Conservation (phyloP, 2,888 invertebrate genomes). For the Macrosiphum euphorbiae region DNA sequence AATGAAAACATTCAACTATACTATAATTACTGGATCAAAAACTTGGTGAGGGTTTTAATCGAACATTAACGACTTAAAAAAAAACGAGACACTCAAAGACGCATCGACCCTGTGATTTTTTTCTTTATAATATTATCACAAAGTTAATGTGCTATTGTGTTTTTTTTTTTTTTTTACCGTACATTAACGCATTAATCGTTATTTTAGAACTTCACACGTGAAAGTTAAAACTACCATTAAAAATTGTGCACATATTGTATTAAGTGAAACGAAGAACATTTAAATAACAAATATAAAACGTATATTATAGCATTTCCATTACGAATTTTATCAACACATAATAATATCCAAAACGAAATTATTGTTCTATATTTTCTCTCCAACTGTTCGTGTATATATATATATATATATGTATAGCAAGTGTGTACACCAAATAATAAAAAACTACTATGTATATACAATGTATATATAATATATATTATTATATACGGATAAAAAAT, state of each 20-base stretch:
- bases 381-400: not conserved
- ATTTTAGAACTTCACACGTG: not conserved
- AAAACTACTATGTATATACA: not conserved
- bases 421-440: not conserved
- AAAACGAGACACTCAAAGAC: not conserved
- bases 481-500: not conserved
- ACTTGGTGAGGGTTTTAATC: constrained; percentile 15
- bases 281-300: not conserved
- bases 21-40: constrained; percentile 37
- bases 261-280: not conserved
- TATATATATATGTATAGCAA: not conserved
- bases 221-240: not conserved
- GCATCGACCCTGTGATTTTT: not conserved
- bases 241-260: not conserved
- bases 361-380: not conserved
- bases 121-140: constrained; percentile 7
- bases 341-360: not conserved
- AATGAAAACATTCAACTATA: constrained; percentile 32
- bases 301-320: not conserved
- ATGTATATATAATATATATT: not conserved
- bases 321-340: not conserved
- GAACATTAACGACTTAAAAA: constrained; percentile 38
- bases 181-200: not conserved
- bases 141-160: not conserved
- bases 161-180: not conserved